Evolutionary conservation across 1,140 invertebrate species (phyloP), one percentile per base, ranked within the genome.

Genomic region (Teleogryllus occipitalis): DNA sequence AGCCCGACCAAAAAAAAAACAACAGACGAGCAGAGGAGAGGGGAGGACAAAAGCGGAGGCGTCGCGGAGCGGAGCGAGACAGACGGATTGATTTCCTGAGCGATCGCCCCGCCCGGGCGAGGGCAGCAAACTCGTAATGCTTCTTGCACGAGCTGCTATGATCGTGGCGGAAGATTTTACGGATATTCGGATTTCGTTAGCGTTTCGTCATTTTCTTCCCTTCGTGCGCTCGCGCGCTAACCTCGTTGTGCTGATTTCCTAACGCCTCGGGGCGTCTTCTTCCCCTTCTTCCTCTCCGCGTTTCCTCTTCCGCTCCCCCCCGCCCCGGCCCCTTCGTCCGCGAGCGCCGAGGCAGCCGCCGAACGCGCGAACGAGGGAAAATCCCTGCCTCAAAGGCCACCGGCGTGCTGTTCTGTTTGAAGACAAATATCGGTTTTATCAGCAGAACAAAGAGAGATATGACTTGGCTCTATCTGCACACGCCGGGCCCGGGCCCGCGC

Each of bases 401-500:
- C 54, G 10, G 18, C 54, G 54, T 18, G 54, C 54, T 65, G 18
- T 65, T 65, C 54, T 65, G 18, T 65, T 65, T 65, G 54, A 65
- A 65, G 54, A 65, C 54, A 65, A 65, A 65, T 65, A 65, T 65
- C 54, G 54, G 54, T 65, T 65, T 65, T 65, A 65, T 65, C 54
- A 65, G 54, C 54, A 65, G 54, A 65, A 65, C 54, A 65, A 65
- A 65, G 54, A 65, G 54, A 65, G 54, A 65, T 65, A 65, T 65
- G 54, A 65, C 54, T 65, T 65, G 54, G 54, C 54, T 18, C 54
- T 65, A 65, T 65, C 27, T 39, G 27, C 27, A 39, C 27, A 39
- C 27, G 27, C 27, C 27, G 27, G 27, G 27, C 27, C 27, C 27
- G 27, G 27, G 27, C 27, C 27, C 27, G 27, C 27, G 27, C 27